These are phyloP conservation scores for Chiroxiphia lanceolata DNA, from an alignment of 2,797 vertebrate species.

Conservation along the genomic window DNA sequence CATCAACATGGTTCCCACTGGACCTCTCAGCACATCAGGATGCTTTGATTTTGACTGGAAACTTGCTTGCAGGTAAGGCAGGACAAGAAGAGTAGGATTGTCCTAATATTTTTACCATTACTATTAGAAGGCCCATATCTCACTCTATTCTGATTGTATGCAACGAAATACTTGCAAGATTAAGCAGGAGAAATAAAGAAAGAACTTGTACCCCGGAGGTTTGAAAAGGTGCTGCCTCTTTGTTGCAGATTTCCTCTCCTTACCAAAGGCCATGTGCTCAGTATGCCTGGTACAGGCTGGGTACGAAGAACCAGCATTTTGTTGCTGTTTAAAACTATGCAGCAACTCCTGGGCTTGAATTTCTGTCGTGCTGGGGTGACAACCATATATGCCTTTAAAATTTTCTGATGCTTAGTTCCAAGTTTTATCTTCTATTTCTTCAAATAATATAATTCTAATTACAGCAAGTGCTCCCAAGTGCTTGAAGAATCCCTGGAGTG, in stretches of 20 bases:
- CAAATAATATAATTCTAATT: background rate
- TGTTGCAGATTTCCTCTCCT: background rate
- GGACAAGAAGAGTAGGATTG: background rate
- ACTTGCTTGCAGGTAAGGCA: constrained; percentile 88
- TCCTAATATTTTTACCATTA: background rate
- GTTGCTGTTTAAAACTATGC: background rate
- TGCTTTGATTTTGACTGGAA: constrained; percentile 90
- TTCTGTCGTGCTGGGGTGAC: background rate
- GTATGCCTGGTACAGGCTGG: background rate
- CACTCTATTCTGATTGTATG: fast-evolving
- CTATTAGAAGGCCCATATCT: background rate
- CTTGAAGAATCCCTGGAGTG: constrained; percentile 88
- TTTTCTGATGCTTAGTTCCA: background rate
- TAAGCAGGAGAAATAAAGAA: background rate
- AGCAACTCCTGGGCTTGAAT: background rate
- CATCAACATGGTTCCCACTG: constrained; percentile 94
- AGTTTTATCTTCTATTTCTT: background rate
- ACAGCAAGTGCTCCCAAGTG: constrained; percentile 92
- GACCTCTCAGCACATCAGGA: constrained; percentile 96
- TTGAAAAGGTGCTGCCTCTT: background rate
- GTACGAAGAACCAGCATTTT: background rate
- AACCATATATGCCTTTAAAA: background rate
- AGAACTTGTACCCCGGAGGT: background rate
- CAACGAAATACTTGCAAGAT: background rate
- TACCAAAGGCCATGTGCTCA: background rate